Evolutionary conservation across 2,113 vertebrate genomes (phyloP).

Genomic region (Taxidea taxus): DNA sequence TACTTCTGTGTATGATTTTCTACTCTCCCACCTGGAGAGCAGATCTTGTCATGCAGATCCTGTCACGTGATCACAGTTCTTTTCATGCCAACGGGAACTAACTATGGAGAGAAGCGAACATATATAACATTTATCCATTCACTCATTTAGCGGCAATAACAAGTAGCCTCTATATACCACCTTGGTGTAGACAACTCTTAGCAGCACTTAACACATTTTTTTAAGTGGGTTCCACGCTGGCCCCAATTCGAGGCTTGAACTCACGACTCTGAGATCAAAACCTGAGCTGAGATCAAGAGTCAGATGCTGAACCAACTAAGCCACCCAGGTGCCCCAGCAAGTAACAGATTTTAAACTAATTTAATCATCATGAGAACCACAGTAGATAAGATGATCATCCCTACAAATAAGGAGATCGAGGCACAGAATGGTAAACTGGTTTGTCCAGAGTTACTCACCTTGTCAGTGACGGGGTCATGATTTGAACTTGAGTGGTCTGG

Average conservation of each 20-base stretch:
- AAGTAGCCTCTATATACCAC: neutral
- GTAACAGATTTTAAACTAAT: neutral
- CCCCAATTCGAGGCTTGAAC: neutral
- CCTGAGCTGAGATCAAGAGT: neutral
- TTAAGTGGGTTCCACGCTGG: neutral
- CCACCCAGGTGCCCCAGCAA: neutral
- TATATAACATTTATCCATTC: too few species aligned
- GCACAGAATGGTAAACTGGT: neutral
- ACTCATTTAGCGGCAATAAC: neutral
- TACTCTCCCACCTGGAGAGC: fast-evolving
- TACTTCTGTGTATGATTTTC: neutral
- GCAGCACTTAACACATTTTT: neutral
- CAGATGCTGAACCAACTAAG: neutral
- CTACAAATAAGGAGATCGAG: neutral
- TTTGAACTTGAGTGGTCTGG: neutral
- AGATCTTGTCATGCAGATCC: neutral
- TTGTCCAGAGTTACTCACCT: neutral
- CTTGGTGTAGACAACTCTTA: neutral
- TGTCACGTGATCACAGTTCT: neutral
- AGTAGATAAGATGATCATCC: too few species aligned
- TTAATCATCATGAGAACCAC: neutral
- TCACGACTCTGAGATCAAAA: neutral
- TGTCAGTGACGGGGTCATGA: neutral
- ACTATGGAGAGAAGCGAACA: neutral
- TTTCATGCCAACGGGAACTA: neutral